These are phyloP conservation scores for Geotrypetes seraphini DNA, from an alignment of 2,797 vertebrate species.

Conservation along the genomic window DNA sequence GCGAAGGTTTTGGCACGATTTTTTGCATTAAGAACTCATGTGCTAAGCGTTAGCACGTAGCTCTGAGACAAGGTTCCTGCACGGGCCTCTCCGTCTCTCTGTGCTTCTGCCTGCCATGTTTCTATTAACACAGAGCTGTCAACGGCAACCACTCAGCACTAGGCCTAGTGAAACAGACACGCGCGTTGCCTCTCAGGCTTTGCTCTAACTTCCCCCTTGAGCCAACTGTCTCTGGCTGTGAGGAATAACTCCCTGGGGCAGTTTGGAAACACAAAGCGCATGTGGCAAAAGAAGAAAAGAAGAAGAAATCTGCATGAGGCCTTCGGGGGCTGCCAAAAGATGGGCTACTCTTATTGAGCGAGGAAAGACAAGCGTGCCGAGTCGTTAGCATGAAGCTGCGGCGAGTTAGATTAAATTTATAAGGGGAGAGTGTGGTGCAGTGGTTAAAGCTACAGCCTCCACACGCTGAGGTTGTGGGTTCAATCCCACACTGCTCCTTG, in stretches of 20 bases:
- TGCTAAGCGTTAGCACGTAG: no score
- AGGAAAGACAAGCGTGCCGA: conserved; percentile 17
- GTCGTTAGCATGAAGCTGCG: neutral
- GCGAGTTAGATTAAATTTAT: rapidly evolving
- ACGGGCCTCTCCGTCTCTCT: neutral
- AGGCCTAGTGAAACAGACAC: neutral
- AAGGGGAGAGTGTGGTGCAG: no score
- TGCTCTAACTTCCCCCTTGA: neutral
- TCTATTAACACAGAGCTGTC: neutral
- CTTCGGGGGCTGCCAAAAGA: conserved; percentile 11
- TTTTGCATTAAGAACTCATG: no score
- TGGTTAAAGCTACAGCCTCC: no score
- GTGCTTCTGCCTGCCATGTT: neutral
- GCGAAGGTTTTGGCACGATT: no score
- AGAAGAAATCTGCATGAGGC: conserved; percentile 21
- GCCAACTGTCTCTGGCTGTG: conserved; percentile 12
- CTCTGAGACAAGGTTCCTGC: neutral
- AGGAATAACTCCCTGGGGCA: conserved; percentile 34
- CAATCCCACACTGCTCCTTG: no score
- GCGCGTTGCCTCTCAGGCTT: neutral
- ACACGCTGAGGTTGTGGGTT: no score
- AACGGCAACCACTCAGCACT: neutral
- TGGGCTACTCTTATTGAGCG: conserved; percentile 3
- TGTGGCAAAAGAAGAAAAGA: conserved; percentile 5
- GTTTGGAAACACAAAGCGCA: conserved; percentile 20